Evolutionary conservation across 2,113 vertebrate species (phyloP).

Genomic region (Poeciliopsis prolifica): DNA sequence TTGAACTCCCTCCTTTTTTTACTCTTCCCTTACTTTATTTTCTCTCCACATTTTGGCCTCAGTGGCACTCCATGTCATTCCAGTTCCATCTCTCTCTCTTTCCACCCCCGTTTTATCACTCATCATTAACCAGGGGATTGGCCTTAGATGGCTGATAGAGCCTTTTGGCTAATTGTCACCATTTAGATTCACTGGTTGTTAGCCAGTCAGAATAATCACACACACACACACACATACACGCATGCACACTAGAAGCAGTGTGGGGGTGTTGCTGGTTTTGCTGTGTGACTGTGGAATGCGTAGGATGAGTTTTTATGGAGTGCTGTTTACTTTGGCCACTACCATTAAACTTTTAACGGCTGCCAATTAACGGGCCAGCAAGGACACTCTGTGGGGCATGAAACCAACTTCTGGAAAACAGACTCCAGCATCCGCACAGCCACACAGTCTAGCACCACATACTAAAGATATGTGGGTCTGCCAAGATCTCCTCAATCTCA

Average conservation of each 20-base stretch:
- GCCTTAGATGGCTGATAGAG: slow-evolving; percentile 78
- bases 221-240: slow-evolving; percentile 21
- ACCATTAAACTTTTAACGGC: slow-evolving; percentile 81
- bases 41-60: slow-evolving; percentile 8
- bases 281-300: slow-evolving; percentile 77
- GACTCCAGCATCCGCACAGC: slow-evolving; percentile 36
- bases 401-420: slow-evolving; percentile 73
- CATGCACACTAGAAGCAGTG: slow-evolving; percentile 47
- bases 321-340: slow-evolving; percentile 81
- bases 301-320: slow-evolving; percentile 81
- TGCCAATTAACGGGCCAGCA: slow-evolving; percentile 79
- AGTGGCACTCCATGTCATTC: slow-evolving; percentile 18
- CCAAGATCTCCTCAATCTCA: slow-evolving; percentile 63
- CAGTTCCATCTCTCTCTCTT: slow-evolving; percentile 38
- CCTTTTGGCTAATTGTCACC: slow-evolving; percentile 82
- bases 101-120: slow-evolving; percentile 72
- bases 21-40: neutral
- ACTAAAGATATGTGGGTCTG: neutral
- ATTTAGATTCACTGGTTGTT: slow-evolving; percentile 83
- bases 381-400: slow-evolving; percentile 77
- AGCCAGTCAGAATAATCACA: slow-evolving; percentile 69
- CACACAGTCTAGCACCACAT: slow-evolving; percentile 12
- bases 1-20: slow-evolving; percentile 19
- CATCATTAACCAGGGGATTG: slow-evolving; percentile 79
- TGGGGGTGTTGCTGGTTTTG: slow-evolving; percentile 76